Evolutionary conservation across 1,140 invertebrate species (phyloP), one percentile per base, ranked within the genome.

Genomic region (Zaprionus inermis): DNA sequence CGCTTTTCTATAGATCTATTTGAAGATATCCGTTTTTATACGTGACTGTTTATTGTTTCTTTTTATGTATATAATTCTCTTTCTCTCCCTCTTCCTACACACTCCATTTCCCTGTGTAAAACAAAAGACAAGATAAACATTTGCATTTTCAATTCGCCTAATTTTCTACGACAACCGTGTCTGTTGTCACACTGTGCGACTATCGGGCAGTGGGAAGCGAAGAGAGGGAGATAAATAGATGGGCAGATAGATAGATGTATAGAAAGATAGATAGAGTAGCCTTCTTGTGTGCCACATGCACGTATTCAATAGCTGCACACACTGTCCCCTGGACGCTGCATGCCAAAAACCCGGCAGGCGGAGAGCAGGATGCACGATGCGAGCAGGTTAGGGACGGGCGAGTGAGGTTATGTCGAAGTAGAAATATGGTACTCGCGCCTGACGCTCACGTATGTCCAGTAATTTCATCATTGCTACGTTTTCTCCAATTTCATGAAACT

Each of bases 391-490:
- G 24, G 52, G 24, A 56, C 30, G 18, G 34, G 34, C 46, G 30
- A 32, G 10, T 44, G 38, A 38, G 60, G 30, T 49, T 49, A 49
- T 22, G 44, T 49, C 38, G 38, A 55, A 38, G 63, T 22, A 41
- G 28, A 24, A 41, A 55, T 38, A 61, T 28, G 24, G 3, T 5
- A 41, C 22, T 12, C 38, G 28, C 34, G 41, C 9, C 44, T 32
- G 51, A 44, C 32, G 57, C 59, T 56, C 71, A 64, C 69, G 58
- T 81, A 88, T 74, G 83, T 88, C 80, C 84, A 83, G 84, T 83
- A 88, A 83, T 88, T 88, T 89, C 84, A 88, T 88, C 83, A 89
- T 83, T 83, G 75, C 79, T 83, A 83, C 67, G 83, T 86, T 89
- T 88, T 83, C 84, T 86, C 79, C 83, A 72, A 88, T 89, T 88